Conservation (phyloP, 2,888 invertebrate species). For the Boloria euphrosyne region DNA sequence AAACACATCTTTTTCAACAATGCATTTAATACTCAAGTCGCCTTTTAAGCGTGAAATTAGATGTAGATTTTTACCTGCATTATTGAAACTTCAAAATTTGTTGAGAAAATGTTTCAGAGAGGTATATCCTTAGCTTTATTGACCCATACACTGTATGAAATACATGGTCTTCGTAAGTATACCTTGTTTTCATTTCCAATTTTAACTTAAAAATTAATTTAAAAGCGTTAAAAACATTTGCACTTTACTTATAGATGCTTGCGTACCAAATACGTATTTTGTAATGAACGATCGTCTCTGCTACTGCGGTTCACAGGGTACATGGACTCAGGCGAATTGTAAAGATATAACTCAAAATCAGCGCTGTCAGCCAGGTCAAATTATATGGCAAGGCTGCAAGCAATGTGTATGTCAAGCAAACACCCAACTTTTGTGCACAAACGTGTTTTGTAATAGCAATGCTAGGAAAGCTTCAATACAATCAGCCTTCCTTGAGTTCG, state of each 20-base stretch:
- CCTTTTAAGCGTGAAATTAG: slow-evolving; percentile 51
- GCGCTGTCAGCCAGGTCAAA: slow-evolving; percentile 59
- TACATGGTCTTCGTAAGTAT: slow-evolving; percentile 55
- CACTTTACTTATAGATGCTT: slow-evolving; percentile 53
- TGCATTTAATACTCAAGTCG: slow-evolving; percentile 46
- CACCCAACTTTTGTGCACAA: slow-evolving; percentile 58
- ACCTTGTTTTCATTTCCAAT: neutral
- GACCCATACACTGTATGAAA: slow-evolving; percentile 48
- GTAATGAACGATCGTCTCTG: slow-evolving; percentile 60
- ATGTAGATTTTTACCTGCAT: slow-evolving; percentile 42
- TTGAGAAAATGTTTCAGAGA: slow-evolving; percentile 56
- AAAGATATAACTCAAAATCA: slow-evolving; percentile 49
- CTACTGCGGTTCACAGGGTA: slow-evolving; percentile 59
- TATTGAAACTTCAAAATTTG: slow-evolving; percentile 28
- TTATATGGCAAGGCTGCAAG: slow-evolving; percentile 64
- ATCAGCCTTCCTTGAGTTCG: slow-evolving; percentile 31
- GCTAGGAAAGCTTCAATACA: slow-evolving; percentile 20
- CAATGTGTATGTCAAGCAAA: slow-evolving; percentile 67
- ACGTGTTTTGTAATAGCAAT: slow-evolving; percentile 52
- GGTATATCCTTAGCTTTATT: slow-evolving; percentile 56
- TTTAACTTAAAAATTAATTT: slow-evolving; percentile 12
- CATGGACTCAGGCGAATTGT: slow-evolving; percentile 60
- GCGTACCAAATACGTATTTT: slow-evolving; percentile 66
- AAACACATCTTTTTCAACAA: slow-evolving; percentile 47
- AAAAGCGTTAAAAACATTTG: slow-evolving; percentile 17